Base-by-base conservation (phyloP, 2,797 vertebrate genomes). In the Smutsia gigantea region DNA sequence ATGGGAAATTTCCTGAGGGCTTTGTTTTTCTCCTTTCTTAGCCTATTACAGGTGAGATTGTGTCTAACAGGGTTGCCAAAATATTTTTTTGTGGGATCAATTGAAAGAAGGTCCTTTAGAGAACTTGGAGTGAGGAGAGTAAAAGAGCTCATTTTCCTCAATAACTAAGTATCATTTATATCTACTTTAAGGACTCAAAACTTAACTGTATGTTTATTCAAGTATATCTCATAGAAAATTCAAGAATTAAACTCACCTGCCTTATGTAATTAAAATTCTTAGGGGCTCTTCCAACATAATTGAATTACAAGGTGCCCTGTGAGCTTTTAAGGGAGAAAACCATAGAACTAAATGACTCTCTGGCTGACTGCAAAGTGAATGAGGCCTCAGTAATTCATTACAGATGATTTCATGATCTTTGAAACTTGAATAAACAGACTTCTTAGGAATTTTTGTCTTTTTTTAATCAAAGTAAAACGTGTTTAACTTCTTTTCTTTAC, bases 201-300 rank as follows among this genome's bases (percentile, higher is more conserved):
- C 15, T 92, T 95, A 81, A 91, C 83, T 63, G 18, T 18, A 79
- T 88, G n/a, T 83, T 89, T 91, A 91, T 91, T 95, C 31, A 89
- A 89, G 39, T 51, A 49, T 86, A 77, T 72, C 86, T 94, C 34
- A 87, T 77, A 96, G 46, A 96, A 96, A 97, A 96, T 96, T 84
- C 51, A 89, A 81, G 55, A 88, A 96, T 72, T 79, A 83, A 86
- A 37, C 66, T 86, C 29, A 94, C 87, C 19, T 93, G 42, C 12
- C 49, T 92, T 59, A 90, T 92, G 19, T 94, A 96, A 88, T 97
- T 97, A 98, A 97, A 92, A 96, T 90, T 96, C 79, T 88, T 93
- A 81, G 27, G 71, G 49, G 19, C 86, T 81, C 69, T 94, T 93
- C 97, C 72, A 93, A 90, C 86, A 84, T 96, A 97, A 96, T 94